These are phyloP conservation scores for Brachionus koreanus DNA, from an alignment of 1,140 invertebrate species.

Conservation along the genomic window DNA sequence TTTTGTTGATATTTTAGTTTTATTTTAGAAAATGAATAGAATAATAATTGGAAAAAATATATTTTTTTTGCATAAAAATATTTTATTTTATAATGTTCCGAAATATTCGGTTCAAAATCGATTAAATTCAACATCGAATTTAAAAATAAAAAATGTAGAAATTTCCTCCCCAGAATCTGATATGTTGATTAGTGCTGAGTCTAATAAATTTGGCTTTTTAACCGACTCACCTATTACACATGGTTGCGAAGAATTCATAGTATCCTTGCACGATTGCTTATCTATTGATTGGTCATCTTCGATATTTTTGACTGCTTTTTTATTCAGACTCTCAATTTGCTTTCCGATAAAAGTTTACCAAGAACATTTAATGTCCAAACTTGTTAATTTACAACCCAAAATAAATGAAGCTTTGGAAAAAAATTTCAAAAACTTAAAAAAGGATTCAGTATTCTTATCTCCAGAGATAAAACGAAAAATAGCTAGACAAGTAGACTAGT, in stretches of 20 bases:
- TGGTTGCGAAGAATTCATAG: background rate
- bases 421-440: conserved; percentile 16
- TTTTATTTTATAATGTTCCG: background rate
- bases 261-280: background rate
- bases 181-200: background rate
- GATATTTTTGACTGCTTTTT: conserved; percentile 9
- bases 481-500: conserved; percentile 21
- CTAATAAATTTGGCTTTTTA: background rate
- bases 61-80: background rate
- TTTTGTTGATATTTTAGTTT: background rate
- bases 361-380: conserved; percentile 26
- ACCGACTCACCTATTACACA: conserved; percentile 24
- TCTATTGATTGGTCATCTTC: conserved; percentile 23
- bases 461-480: conserved; percentile 21
- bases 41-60: background rate
- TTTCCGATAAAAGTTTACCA: conserved; percentile 42
- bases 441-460: conserved; percentile 29
- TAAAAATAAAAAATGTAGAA: background rate
- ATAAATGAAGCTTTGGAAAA: conserved; percentile 29
- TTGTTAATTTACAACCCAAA: conserved; percentile 11
- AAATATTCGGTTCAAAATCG: background rate
- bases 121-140: background rate
- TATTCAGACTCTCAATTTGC: background rate
- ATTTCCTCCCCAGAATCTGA: background rate
- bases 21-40: conserved; percentile 9